Percentiles rank a stretch among this genome's conserved stretches.
Conservation (phyloP, 2,113 vertebrate species). For the Catharus fuscescens region DNA sequence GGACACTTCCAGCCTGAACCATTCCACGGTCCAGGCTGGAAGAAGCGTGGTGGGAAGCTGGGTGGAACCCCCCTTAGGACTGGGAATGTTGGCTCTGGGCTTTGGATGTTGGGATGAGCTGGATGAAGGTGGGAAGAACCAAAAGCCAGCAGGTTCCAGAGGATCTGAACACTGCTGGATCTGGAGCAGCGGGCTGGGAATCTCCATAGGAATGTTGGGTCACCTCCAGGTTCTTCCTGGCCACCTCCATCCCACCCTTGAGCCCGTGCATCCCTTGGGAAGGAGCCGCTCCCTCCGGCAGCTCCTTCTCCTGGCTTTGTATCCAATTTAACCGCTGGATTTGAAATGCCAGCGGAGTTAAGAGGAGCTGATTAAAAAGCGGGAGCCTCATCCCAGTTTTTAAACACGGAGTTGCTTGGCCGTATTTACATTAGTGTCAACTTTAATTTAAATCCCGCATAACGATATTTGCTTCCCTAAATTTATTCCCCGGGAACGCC, state of each 20-base stretch:
- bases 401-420: conserved; percentile 72
- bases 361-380: conserved; percentile 81
- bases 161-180: accelerated
- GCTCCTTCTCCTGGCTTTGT: conserved; percentile 59
- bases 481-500: conserved; percentile 72
- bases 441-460: conserved; percentile 83
- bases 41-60: not conserved
- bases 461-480: conserved; percentile 81
- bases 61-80: accelerated
- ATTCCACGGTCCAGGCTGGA: not conserved
- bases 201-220: not conserved
- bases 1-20: not conserved
- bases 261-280: not conserved
- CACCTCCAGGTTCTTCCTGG: not conserved
- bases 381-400: conserved; percentile 77
- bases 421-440: conserved; percentile 82
- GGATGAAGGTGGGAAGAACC: not conserved
- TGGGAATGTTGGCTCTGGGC: not conserved
- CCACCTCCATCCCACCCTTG: not conserved
- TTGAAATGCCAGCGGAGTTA: conserved; percentile 76
- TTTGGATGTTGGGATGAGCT: not conserved
- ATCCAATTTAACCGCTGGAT: conserved; percentile 78
- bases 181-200: accelerated
- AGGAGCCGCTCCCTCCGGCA: not conserved
- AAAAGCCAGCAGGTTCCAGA: not conserved